Conservation (phyloP, 64 coral and sea anemone genomes). For the Cladopsammia gracilis region DNA sequence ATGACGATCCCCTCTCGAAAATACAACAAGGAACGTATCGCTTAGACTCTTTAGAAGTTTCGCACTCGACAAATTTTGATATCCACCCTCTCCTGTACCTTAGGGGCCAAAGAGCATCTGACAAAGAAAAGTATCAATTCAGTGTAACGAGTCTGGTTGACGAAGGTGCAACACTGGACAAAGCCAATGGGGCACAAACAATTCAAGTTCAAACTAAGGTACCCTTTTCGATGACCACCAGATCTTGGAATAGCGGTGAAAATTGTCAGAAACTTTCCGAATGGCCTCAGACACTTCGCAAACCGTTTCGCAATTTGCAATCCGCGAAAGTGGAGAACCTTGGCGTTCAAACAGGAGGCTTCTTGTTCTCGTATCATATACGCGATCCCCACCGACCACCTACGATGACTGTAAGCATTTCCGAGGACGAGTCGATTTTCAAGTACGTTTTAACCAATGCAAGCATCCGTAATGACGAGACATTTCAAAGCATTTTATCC, state of each 20-base stretch:
- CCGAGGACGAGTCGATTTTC: constrained; percentile 57
- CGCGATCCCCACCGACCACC: constrained; percentile 39
- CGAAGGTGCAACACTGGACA: background rate
- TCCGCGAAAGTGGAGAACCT: constrained; percentile 19
- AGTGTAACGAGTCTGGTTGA: constrained; percentile 26
- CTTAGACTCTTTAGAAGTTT: constrained; percentile 52
- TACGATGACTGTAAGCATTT: constrained; percentile 38
- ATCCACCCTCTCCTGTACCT: background rate
- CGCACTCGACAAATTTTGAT: constrained; percentile 26
- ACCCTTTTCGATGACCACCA: constrained; percentile 60
- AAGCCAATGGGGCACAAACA: background rate
- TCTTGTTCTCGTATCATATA: constrained; percentile 51
- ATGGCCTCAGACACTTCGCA: constrained; percentile 50
- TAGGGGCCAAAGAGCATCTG: background rate
- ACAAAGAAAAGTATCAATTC: constrained; percentile 16
- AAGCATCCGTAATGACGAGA: constrained; percentile 70
- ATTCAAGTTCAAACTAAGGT: constrained; percentile 41
- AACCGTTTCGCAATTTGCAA: constrained; percentile 24
- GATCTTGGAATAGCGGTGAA: constrained; percentile 58
- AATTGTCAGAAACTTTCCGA: constrained; percentile 64
- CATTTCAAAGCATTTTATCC: constrained; percentile 57
- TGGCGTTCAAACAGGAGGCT: background rate
- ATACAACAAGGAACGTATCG: constrained; percentile 33
- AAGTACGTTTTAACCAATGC: constrained; percentile 43
- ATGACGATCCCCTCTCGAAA: background rate